Evolutionary conservation across 2,113 vertebrate genomes (phyloP), one percentile per base, ranked within the genome.

Genomic region (Melanotaenia duboulayi): DNA sequence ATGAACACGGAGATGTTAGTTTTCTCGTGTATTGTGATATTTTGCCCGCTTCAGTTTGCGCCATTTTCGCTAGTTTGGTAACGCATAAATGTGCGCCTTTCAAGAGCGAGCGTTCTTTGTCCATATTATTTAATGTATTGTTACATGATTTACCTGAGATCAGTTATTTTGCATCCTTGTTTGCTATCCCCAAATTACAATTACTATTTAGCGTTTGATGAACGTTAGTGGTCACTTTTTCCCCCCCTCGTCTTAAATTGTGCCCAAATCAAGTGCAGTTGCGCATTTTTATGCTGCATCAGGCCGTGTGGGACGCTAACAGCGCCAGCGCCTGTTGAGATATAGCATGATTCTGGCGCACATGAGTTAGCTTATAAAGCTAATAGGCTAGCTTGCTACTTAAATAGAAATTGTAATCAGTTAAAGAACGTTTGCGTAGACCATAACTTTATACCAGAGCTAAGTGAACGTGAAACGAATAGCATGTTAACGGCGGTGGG

Each of bases 1-100:
- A 14, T 17, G 1, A 49, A 11, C 25, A 57, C 4, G 11, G 8
- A 50, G 60, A 25, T 23, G 28, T 14, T 25, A 2, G 19, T 65
- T 79, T 74, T 69, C 23, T 56, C 62, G 66, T 66, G 46, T 81
- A 83, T 64, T 52, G 11, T 44, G 62, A 66, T 56, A 75, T 90
- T 87, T 89, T 80, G 68, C 22, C 82, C 69, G 71, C 77, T 80
- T 71, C 79, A 79, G 57, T 92, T 92, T 90, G 91, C 89, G 90
- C 90, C 88, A 91, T 92, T 92, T 89, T 91, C 86, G 87, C 87
- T 91, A 90, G 85, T 93, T 92, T 87, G 80, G 84, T 85, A 81
- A 78, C 80, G 90, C 89, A 91, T 86, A 91, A 91, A 89, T 92
- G 91, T 92, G 91, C 92, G 94, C 85, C 90, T 90, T 87, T 89